phyloP scores from a whole-genome alignment of 2,888 invertebrate species.

The Eupeodes luniger region DNA sequence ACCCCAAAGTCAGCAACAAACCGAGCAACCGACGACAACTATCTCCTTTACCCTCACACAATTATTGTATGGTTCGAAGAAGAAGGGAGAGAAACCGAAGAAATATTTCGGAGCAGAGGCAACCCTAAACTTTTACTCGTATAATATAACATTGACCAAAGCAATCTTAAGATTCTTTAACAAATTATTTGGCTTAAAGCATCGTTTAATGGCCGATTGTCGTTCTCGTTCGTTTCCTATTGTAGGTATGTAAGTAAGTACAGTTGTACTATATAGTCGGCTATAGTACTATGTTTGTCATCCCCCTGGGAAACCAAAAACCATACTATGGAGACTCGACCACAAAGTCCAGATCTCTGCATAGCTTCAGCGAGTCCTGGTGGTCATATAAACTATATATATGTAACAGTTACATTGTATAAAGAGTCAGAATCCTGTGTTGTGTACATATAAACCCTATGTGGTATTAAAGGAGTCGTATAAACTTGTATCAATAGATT shows the following conservation, averaged over 20 bases:
- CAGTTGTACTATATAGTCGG: too few species aligned
- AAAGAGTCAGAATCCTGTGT: not conserved
- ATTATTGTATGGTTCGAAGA: not conserved
- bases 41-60: not conserved
- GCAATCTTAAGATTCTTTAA: constrained; percentile 47
- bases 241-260: not conserved
- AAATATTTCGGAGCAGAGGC: not conserved
- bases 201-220: constrained; percentile 61
- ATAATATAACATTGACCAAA: not conserved
- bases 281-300: constrained; percentile 37
- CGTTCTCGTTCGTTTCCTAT: constrained; percentile 16
- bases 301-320: constrained; percentile 11
- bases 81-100: not conserved
- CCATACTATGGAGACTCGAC: not conserved
- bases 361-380: constrained; percentile 28
- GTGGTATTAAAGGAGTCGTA: constrained; percentile 52
- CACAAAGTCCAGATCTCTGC: constrained; percentile 17
- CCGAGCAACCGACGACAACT: not conserved
- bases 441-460: not conserved
- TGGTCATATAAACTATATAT: not conserved
- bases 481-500: constrained; percentile 45
- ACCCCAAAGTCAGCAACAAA: constrained; percentile 56
- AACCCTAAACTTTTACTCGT: constrained; percentile 6
- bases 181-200: constrained; percentile 69
- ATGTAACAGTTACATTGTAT: too few species aligned